Base-by-base conservation (phyloP, 1,140 invertebrate genomes). In the Rhagoletis pomonella region DNA sequence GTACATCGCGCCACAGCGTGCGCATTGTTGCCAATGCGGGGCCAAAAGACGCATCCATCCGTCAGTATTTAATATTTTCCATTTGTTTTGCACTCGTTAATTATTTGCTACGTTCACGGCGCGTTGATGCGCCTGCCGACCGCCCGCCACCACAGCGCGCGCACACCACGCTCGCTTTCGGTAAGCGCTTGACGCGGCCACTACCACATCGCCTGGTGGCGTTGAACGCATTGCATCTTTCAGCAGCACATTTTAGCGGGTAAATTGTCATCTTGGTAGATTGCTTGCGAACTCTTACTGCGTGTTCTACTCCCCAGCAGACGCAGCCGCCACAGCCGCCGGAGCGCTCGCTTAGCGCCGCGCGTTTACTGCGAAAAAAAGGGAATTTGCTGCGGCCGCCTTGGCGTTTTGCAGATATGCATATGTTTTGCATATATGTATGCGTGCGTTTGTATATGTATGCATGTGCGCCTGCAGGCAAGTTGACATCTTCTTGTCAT, bases 21-120 rank as follows among this genome's bases (percentile, higher is more conserved):
- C 60, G 60, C n/a, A 62, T 62, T 62, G 60, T n/a, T 77, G 69
- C n/a, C 65, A 29, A 44, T n/a, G 62, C 60, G 62, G 10, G 58
- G 47, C 62, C 62, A 69, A 87, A 62, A 87, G 7, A 87, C 64
- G 86, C 86, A 87, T 69, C 86, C 86, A 87, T 87, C 64, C 86
- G 64, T 87, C 86, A 87, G 62, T 87, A 69, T 87, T 87, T 87
- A 87, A 87, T 87, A 87, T 67, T 69, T 69, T n/a, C 39, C 86
- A 67, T 87, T 87, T 87, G 42, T 86, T 55, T 65, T 65, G 44
- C 50, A 47, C 84, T 85, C 58, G 84, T 85, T 85, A 85, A 60
- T 85, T 64, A 62, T 62, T 60, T 62, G 85, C 29, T 65, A 3
- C n/a, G 39, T 59, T 64, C 84, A 59, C 58, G 84, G 2, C 69